These are phyloP conservation scores for Prosapia bicincta DNA, from an alignment of 2,888 invertebrate species.

Conservation along the genomic window DNA sequence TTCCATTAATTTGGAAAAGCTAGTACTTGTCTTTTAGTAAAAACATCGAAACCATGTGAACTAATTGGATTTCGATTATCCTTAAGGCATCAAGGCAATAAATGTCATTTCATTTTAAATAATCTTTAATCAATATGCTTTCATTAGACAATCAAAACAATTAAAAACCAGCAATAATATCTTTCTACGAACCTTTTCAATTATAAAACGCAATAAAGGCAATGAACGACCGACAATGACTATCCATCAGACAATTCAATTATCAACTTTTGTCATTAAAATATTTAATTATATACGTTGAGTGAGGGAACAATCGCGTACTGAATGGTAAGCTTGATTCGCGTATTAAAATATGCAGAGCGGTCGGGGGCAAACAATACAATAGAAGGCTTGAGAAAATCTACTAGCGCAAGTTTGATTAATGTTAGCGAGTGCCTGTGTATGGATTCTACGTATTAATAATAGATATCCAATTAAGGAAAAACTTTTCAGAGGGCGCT, in stretches of 20 bases:
- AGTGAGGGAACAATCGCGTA: background rate
- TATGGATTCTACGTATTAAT: slow-evolving; percentile 10
- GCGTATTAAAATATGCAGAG: slow-evolving; percentile 11
- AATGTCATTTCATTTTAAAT: too few species aligned
- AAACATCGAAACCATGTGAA: too few species aligned
- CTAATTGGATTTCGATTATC: too few species aligned
- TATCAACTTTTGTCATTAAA: slow-evolving; percentile 2
- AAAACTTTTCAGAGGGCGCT: slow-evolving; percentile 8
- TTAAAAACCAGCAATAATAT: background rate
- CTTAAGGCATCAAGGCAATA: too few species aligned
- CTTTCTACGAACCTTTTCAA: background rate
- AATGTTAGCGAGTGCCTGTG: slow-evolving; percentile 2
- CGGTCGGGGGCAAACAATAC: background rate
- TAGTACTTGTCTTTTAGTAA: too few species aligned
- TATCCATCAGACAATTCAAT: background rate
- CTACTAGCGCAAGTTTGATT: slow-evolving; percentile 9
- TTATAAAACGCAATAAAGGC: background rate
- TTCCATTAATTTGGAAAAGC: too few species aligned
- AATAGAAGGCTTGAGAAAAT: slow-evolving; percentile 8
- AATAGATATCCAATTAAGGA: slow-evolving; percentile 15
- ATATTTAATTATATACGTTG: background rate
- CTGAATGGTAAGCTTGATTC: background rate
- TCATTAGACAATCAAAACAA: background rate
- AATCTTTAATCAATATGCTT: background rate
- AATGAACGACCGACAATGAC: background rate